phyloP scores from a whole-genome alignment of 2,797 vertebrate genomes.

The Parambassis ranga region DNA sequence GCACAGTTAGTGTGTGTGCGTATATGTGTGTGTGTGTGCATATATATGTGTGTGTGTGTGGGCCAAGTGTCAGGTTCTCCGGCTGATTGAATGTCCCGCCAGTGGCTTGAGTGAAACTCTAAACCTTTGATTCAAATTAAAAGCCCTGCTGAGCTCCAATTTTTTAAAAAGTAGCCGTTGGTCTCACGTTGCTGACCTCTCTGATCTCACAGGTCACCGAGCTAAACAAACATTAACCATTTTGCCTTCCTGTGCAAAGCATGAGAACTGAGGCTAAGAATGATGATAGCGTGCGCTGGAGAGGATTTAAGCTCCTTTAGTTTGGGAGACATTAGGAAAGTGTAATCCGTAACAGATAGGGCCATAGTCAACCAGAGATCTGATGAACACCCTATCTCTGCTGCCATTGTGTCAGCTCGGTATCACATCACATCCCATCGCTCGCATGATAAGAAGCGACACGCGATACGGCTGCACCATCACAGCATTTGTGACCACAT shows the following conservation, averaged over 20 bases:
- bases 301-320: slow-evolving; percentile 60
- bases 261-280: slow-evolving; percentile 2
- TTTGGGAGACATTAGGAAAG: slow-evolving; percentile 57
- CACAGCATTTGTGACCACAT: slow-evolving; percentile 35
- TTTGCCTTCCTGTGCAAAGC: background rate
- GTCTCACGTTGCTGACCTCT: background rate
- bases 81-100: slow-evolving; percentile 51
- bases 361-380: slow-evolving; percentile 36
- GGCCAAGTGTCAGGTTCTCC: slow-evolving; percentile 41
- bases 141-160: slow-evolving; percentile 15
- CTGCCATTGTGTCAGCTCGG: slow-evolving; percentile 41
- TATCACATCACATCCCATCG: slow-evolving; percentile 55
- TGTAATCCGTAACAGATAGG: slow-evolving; percentile 73
- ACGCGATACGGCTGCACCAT: slow-evolving; percentile 22
- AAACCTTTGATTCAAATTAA: slow-evolving; percentile 45
- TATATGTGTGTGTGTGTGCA: background rate
- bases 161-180: slow-evolving; percentile 9
- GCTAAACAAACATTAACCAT: background rate
- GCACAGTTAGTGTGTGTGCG: background rate
- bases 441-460: slow-evolving; percentile 31
- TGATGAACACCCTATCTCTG: slow-evolving; percentile 35
- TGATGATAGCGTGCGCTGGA: slow-evolving; percentile 35
- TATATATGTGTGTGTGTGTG: slow-evolving; percentile 2
- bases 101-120: slow-evolving; percentile 45
- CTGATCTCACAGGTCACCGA: background rate